Evolutionary conservation across 2,888 invertebrate species (phyloP).

Genomic region (Cantharis flavilabris): DNA sequence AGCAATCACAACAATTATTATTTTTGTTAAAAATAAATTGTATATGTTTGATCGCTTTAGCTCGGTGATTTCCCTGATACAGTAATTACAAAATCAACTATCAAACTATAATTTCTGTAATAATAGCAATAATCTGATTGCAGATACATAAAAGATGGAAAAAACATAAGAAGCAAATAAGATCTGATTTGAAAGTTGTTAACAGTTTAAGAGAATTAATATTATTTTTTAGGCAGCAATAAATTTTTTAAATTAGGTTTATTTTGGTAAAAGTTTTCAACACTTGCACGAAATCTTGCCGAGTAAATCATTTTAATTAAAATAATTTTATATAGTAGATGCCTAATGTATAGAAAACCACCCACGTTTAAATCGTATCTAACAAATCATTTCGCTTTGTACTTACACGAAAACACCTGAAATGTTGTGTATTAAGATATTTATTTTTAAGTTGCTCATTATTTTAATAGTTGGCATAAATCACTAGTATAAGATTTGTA

Average conservation of each 20-base stretch:
- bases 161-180: neutral
- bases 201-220: neutral
- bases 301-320: neutral
- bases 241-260: neutral
- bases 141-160: too few relatives aligned
- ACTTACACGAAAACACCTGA: conserved; percentile 34
- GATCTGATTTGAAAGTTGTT: neutral
- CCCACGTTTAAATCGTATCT: conserved; percentile 12
- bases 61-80: too few relatives aligned
- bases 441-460: conserved; percentile 33
- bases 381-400: conserved; percentile 40
- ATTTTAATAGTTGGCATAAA: conserved; percentile 33
- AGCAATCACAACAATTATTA: too few relatives aligned
- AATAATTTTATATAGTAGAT: neutral
- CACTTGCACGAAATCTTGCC: neutral
- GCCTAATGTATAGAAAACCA: conserved; percentile 12
- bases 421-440: conserved; percentile 32
- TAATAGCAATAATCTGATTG: too few relatives aligned
- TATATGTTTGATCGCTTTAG: too few relatives aligned
- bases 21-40: neutral
- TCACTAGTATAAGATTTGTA: conserved; percentile 15
- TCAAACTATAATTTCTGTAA: too few relatives aligned
- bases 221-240: neutral
- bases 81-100: too few relatives aligned
- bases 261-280: neutral